A percentile compares a stretch with the other conserved stretches of the same genome.
phyloP scores from a whole-genome alignment of 2,888 invertebrate genomes.

The Atrina japonica region DNA sequence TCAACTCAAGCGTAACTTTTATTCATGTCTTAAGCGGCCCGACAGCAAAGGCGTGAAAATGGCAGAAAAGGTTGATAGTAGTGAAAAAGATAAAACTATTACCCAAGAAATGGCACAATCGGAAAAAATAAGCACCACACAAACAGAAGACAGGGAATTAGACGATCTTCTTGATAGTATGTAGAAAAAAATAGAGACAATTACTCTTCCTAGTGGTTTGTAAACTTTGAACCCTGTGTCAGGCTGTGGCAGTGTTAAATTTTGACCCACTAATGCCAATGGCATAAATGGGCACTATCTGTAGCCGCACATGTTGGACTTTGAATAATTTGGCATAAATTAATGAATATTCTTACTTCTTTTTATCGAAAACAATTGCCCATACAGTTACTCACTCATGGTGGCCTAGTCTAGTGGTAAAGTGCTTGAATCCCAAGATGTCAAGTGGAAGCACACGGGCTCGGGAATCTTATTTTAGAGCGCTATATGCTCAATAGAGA shows the following conservation, averaged over 20 bases:
- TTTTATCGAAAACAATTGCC: too few species aligned
- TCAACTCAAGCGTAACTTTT: background rate
- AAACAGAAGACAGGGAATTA: conserved; percentile 60
- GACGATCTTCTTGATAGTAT: conserved; percentile 68
- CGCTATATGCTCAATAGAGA: too few species aligned
- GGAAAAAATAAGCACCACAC: conserved; percentile 4
- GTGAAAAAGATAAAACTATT: conserved; percentile 8
- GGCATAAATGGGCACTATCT: too few species aligned
- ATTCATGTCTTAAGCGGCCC: background rate
- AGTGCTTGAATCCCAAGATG: too few species aligned
- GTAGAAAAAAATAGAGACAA: too few species aligned
- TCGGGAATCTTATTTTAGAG: too few species aligned
- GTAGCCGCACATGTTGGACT: too few species aligned
- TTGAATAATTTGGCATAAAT: too few species aligned
- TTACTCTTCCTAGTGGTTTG: background rate
- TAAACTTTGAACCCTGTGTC: background rate
- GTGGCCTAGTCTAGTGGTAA: too few species aligned
- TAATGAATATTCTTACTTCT: too few species aligned
- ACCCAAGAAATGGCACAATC: background rate
- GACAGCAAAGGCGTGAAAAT: conserved; percentile 38
- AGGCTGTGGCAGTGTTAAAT: background rate
- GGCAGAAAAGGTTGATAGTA: conserved; percentile 30
- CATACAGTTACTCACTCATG: too few species aligned
- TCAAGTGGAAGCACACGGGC: too few species aligned
- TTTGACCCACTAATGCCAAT: background rate